Evolutionary conservation across 2,888 invertebrate species (phyloP), one percentile per base, ranked within the genome.

Genomic region (Odontomyia ornata): DNA sequence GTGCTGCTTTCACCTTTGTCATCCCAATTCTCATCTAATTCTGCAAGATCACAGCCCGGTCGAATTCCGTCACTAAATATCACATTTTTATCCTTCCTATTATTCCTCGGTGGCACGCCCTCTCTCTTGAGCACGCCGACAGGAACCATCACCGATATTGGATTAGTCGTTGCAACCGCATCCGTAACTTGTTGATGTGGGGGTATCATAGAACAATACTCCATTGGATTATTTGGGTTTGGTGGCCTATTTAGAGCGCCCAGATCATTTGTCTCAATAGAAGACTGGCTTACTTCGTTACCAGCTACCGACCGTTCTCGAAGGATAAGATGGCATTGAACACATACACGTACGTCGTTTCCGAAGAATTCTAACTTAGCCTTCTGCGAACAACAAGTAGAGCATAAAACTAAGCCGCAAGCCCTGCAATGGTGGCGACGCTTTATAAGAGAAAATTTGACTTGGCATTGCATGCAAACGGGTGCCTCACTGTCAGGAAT

Each of bases 21-120:
- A 80, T 88, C 87, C 89, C 90, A 90, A 83, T 89, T 89, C 82
- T 89, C 91, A 84, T 94, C 93, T 80, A 93, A 88, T 85, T 93
- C 93, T 77, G 94, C 93, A 82, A 95, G 88, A 87, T 95, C 95
- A 83, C 95, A 95, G 80, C 95, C 94, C 47, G 95, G 95, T 77
- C 94, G 89, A 83, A 96, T 95, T 80, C 95, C 95, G 86, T 96
- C 95, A 82, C 94, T 95, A 84, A 95, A 95, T 91, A 95, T 95
- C 65, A 95, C 95, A 81, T 91, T 93, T 88, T 91, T 93, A 81
- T 89, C 91, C 82, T 89, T 91, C 72, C 89, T 87, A 0, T 82
- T 82, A 81, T 83, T 84, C 76, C 89, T 88, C 81, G 85, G 82
- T 79, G 87, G 87, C 0, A 57, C 60, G 76, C 89, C 88, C 83